Conservation (phyloP, 2,888 invertebrate species). For the Euzophera pinguis region DNA sequence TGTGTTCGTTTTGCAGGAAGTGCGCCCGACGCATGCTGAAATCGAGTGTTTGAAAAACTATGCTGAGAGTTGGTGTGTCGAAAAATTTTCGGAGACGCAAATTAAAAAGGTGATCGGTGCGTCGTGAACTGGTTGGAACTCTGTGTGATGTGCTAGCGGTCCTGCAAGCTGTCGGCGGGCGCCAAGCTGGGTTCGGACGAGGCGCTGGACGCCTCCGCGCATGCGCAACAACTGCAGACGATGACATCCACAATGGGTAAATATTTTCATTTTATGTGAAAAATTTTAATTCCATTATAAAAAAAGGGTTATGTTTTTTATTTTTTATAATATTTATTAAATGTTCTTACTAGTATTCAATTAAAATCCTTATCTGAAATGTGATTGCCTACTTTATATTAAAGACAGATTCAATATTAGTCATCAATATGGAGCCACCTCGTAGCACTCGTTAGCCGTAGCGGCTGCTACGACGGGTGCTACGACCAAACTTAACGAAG, state of each 20-base stretch:
- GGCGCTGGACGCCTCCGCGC: conserved; percentile 67
- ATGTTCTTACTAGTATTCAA: too few species aligned
- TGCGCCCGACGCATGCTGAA: conserved; percentile 55
- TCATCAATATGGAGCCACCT: background rate
- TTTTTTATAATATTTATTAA: too few species aligned
- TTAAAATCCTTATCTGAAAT: too few species aligned
- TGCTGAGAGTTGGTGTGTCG: conserved; percentile 67
- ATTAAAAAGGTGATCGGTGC: conserved; percentile 71
- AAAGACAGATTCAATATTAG: too few species aligned
- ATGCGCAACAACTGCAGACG: conserved; percentile 67
- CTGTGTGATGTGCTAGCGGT: conserved; percentile 64
- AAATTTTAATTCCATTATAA: background rate
- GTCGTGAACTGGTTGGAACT: conserved; percentile 51
- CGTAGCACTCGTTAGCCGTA: conserved; percentile 11
- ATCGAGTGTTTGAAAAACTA: conserved; percentile 63
- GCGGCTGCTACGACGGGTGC: conserved; percentile 14
- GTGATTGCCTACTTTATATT: too few species aligned
- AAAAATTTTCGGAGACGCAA: conserved; percentile 63
- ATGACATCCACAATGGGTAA: conserved; percentile 79
- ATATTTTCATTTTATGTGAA: conserved; percentile 29
- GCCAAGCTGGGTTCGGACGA: conserved; percentile 67
- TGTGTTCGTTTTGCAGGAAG: conserved; percentile 58
- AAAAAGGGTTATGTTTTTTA: too few species aligned
- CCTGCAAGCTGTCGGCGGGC: conserved; percentile 68
- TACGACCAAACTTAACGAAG: conserved; percentile 11